Evolutionary conservation across 1,140 invertebrate species (phyloP).

Genomic region (Oscheius sp.): DNA sequence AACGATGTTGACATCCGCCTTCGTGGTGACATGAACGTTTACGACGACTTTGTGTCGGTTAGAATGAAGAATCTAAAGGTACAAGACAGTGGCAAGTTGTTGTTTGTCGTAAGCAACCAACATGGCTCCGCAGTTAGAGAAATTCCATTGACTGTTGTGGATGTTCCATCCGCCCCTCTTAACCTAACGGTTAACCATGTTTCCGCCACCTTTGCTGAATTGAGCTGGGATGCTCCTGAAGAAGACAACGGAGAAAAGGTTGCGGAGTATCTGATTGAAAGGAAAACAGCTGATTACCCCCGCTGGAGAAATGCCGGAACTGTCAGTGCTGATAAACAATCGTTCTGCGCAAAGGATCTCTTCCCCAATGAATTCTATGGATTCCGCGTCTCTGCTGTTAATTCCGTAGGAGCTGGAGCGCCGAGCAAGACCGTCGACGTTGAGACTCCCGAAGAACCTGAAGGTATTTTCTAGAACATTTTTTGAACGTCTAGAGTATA

Average conservation of each 20-base stretch:
- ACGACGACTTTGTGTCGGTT: constrained; percentile 25
- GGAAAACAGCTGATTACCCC: constrained; percentile 48
- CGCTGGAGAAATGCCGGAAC: constrained; percentile 53
- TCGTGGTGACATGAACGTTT: constrained; percentile 19
- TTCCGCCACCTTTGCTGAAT: constrained; percentile 31
- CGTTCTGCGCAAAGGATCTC: constrained; percentile 78
- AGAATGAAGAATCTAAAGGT: constrained; percentile 14
- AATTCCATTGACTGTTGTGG: constrained; percentile 16
- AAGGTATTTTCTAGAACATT: not conserved
- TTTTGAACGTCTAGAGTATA: not conserved
- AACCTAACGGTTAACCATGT: not conserved
- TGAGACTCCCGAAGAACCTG: constrained; percentile 27
- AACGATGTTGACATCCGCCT: constrained; percentile 15
- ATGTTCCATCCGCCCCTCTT: constrained; percentile 8
- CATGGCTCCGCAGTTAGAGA: not conserved
- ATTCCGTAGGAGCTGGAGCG: constrained; percentile 89
- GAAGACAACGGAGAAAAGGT: constrained; percentile 38
- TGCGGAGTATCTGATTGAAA: constrained; percentile 50
- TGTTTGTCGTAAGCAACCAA: constrained; percentile 15
- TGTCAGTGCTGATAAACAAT: constrained; percentile 21
- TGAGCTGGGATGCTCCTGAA: constrained; percentile 41
- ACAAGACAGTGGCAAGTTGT: constrained; percentile 21
- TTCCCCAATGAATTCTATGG: constrained; percentile 91
- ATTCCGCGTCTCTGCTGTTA: constrained; percentile 91
- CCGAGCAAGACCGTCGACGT: constrained; percentile 83